Percentiles rank a stretch among this genome's conserved stretches.
phyloP scores from a whole-genome alignment of 2,888 invertebrate genomes.

The Lumbricus terrestris region DNA sequence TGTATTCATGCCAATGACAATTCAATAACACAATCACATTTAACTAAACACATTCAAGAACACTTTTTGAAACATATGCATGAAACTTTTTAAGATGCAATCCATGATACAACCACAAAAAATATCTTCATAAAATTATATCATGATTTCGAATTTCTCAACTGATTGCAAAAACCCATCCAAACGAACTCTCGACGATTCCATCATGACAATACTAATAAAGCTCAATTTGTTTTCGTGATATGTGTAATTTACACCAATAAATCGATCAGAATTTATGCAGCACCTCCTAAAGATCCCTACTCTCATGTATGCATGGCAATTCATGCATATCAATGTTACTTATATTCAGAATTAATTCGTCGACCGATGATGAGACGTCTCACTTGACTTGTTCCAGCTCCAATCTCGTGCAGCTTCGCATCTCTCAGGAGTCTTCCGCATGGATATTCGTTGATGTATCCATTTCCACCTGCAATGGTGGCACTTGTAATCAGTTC shows the following conservation, averaged over 20 bases:
- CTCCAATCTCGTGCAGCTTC: constrained; percentile 97
- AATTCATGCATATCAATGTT: background rate
- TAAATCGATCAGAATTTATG: too few species aligned
- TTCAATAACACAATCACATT: background rate
- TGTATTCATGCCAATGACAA: background rate
- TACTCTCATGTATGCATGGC: background rate
- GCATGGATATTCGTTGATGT: constrained; percentile 93
- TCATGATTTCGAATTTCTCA: too few species aligned
- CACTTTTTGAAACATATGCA: background rate
- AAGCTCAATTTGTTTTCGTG: background rate
- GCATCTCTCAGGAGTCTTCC: constrained; percentile 90
- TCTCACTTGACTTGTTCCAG: constrained; percentile 93
- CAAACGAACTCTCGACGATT: too few species aligned
- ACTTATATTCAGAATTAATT: constrained; percentile 39
- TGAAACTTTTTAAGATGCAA: background rate
- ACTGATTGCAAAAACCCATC: background rate
- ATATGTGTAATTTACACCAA: background rate
- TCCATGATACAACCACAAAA: background rate
- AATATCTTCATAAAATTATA: too few species aligned
- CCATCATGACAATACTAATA: background rate
- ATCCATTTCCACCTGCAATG: constrained; percentile 90
- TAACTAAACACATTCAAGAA: background rate
- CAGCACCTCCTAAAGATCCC: too few species aligned
- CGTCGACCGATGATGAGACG: constrained; percentile 83
- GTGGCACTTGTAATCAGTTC: background rate